Conservation (phyloP, 2,113 vertebrate genomes). For the Leptobrachium leishanense region DNA sequence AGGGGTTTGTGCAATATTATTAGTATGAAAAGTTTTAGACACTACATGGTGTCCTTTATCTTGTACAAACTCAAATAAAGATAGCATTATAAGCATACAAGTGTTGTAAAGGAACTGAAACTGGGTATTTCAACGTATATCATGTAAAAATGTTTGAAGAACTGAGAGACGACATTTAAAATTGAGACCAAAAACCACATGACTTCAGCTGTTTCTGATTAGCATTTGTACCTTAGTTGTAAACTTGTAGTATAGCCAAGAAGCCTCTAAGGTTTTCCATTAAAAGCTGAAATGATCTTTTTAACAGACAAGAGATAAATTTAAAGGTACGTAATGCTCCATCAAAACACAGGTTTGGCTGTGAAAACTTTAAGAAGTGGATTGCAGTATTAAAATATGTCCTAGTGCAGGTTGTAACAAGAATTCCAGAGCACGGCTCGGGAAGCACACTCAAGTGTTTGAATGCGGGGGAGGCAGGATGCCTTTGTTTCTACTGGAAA, state of each 20-base stretch:
- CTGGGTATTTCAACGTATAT: too few relatives aligned
- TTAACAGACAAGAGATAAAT: not conserved
- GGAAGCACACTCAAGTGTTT: conserved; percentile 11
- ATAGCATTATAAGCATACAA: too few relatives aligned
- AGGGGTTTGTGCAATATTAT: too few relatives aligned
- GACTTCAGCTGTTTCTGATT: too few relatives aligned
- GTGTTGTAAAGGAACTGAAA: too few relatives aligned
- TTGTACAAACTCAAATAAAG: too few relatives aligned
- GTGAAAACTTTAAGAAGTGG: not conserved
- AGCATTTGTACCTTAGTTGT: too few relatives aligned
- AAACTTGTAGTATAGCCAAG: not conserved
- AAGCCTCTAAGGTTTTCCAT: not conserved
- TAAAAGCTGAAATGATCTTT: not conserved
- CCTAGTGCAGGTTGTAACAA: conserved; percentile 47
- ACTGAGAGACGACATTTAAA: too few relatives aligned
- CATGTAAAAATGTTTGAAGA: too few relatives aligned
- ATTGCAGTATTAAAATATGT: conserved; percentile 9
- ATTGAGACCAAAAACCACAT: too few relatives aligned
- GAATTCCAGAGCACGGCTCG: conserved; percentile 34
- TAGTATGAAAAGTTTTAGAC: too few relatives aligned
- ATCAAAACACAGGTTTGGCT: not conserved
- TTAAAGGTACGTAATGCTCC: not conserved
- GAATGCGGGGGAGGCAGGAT: conserved; percentile 52
- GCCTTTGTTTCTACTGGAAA: conserved; percentile 46
- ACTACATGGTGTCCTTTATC: too few relatives aligned